A percentile compares a stretch with the other conserved stretches of the same genome.
phyloP scores from a whole-genome alignment of 2,113 vertebrate species.

The Onychostruthus taczanowskii region DNA sequence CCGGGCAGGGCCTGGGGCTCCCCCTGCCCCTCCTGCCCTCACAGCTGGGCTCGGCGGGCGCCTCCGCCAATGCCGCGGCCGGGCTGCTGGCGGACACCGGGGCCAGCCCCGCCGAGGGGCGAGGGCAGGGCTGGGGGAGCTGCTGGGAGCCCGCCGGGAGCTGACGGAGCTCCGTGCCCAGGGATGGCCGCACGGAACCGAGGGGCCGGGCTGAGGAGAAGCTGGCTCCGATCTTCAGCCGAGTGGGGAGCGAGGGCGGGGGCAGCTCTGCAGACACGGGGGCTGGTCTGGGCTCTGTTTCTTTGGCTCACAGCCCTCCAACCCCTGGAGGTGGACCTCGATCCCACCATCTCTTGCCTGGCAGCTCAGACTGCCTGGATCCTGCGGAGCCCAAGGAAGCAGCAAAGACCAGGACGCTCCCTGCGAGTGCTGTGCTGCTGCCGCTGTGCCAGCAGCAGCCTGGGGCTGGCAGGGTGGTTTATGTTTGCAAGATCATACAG shows the following conservation, averaged over 20 bases:
- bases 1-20: background rate
- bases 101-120: background rate
- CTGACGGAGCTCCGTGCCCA: background rate
- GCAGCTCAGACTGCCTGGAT: no score
- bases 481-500: background rate
- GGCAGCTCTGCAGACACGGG: background rate
- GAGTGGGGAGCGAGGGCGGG: background rate
- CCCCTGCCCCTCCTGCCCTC: background rate
- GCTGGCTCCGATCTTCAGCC: no score
- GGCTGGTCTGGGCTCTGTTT: no score
- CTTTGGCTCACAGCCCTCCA: background rate
- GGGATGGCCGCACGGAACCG: rapidly evolving
- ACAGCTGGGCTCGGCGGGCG: no score
- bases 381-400: background rate
- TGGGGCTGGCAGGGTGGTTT: background rate
- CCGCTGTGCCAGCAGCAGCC: no score
- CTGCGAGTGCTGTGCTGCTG: background rate
- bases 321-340: no score
- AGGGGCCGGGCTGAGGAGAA: background rate
- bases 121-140: background rate
- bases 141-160: no score
- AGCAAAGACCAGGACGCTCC: background rate
- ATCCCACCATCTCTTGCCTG: no score
- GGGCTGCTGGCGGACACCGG: background rate
- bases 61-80: rapidly evolving